Percentiles rank a stretch among this genome's conserved stretches.
Evolutionary conservation across 2,113 vertebrate species (phyloP).

Genomic region (Antigone vipio): DNA sequence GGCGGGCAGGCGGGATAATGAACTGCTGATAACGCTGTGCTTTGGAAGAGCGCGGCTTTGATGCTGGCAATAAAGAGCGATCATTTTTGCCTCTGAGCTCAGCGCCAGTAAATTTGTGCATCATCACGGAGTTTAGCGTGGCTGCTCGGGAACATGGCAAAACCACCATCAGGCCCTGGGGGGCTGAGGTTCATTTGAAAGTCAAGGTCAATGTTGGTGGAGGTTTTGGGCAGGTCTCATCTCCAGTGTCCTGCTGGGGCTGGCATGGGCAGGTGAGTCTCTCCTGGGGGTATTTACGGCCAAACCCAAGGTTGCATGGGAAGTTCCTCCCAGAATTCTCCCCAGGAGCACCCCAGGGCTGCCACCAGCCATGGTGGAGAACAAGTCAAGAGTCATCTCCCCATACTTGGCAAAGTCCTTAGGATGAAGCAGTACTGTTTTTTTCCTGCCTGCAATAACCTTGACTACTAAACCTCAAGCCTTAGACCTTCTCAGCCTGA

Average conservation of each 20-base stretch:
- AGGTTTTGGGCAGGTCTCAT: background rate
- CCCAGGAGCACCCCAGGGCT: background rate
- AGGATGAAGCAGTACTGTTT: background rate
- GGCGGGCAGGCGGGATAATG: background rate
- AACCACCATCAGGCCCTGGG: background rate
- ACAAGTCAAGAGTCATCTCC: background rate
- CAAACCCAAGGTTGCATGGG: background rate
- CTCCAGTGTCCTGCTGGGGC: background rate
- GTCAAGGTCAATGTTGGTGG: background rate
- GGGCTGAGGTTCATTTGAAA: background rate
- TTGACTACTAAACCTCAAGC: background rate
- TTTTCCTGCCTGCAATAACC: background rate
- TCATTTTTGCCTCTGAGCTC: background rate
- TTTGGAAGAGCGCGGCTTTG: background rate
- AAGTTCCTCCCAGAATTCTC: background rate
- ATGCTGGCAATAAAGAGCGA: background rate
- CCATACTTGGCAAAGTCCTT: background rate
- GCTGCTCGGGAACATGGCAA: background rate
- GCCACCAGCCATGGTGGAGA: background rate
- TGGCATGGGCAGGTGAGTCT: background rate
- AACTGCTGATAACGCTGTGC: background rate
- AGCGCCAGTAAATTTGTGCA: background rate
- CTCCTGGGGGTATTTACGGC: background rate
- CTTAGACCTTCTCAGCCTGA: background rate
- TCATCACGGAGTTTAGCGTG: background rate